phyloP scores from a whole-genome alignment of 37 sponge, comb jelly and placozoan genomes.

The Hexactinellida sp. region DNA sequence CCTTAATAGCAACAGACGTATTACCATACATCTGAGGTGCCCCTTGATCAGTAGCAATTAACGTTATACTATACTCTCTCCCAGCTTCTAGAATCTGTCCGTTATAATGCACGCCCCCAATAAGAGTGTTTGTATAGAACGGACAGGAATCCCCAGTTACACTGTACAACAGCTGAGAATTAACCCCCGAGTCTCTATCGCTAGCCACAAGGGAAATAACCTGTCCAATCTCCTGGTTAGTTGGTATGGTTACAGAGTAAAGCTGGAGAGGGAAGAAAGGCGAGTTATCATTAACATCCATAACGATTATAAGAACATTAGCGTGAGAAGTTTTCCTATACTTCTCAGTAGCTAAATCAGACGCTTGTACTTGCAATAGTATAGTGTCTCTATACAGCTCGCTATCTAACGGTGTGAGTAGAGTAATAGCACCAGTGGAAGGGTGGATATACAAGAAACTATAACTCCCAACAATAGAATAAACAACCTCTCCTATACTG shows the following conservation, averaged over 20 bases:
- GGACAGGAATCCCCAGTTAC: neutral
- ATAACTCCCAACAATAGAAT: neutral
- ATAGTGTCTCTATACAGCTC: neutral
- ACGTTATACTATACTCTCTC: neutral
- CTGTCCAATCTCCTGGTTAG: neutral
- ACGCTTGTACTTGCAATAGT: neutral
- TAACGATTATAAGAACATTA: neutral
- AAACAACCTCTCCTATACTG: neutral
- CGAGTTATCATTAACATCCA: constrained; percentile 18
- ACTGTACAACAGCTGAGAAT: neutral
- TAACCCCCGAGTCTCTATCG: constrained; percentile 1
- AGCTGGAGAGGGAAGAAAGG: neutral
- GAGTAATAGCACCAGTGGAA: neutral
- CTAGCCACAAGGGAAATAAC: neutral
- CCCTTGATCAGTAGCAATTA: neutral
- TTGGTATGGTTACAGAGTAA: neutral
- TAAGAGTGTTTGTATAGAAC: neutral
- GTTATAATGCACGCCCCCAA: neutral
- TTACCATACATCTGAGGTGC: neutral
- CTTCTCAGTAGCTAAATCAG: neutral
- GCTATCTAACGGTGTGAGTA: neutral
- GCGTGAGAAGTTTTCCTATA: neutral
- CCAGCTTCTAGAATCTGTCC: neutral
- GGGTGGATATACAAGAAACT: neutral
- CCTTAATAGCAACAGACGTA: neutral